Evolutionary conservation across 2,113 vertebrate genomes (phyloP), one percentile per base, ranked within the genome.

Genomic region (Apodemus sylvaticus): DNA sequence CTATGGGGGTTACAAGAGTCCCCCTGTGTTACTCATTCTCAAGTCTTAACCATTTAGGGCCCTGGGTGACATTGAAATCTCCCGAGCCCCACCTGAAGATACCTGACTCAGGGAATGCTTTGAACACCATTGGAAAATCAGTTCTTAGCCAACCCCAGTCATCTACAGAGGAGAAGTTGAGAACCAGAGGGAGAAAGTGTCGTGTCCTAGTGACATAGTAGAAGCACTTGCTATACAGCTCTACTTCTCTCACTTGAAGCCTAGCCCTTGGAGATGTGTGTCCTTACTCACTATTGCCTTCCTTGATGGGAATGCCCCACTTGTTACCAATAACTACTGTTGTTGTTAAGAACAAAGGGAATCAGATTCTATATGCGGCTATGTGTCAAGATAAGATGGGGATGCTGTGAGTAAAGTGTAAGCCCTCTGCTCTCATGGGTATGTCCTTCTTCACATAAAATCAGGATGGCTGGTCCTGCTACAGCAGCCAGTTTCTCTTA

Each of bases 311-410:
- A 83, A 39, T 12, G 53, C 12, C 4, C 31, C 8, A 26, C 19
- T 66, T 64, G 12, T 58, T 60, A 76, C 12, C 13, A 76, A 53
- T 17, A 71, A 24, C 42, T 20, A 45, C 22, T 60, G 9, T 36
- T 95, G 93, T 78, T 89, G 20, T 92, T 83, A 91, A 29, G 12
- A 81, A 51, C 29, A 92, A 66, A 77, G 29, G 42, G 48, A 70
- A 70, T 82, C 51, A 11, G 31, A 36, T 53, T 74, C 51, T 68
- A 5, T 17, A 3, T n/a, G 39, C 34, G 58, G 17, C 45, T 70
- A 51, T 22, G 9, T 51, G 53, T 36, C 11, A 1, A 17, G 16
- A 24, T 13, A 14, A 22, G 68, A 22, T 19, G 8, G 7, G 42
- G 29, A 74, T 22, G n/a, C 10, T 31, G 5, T 51, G n/a, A 26